Evolutionary conservation across 2,888 invertebrate species (phyloP).

Genomic region (Andrena praecox): DNA sequence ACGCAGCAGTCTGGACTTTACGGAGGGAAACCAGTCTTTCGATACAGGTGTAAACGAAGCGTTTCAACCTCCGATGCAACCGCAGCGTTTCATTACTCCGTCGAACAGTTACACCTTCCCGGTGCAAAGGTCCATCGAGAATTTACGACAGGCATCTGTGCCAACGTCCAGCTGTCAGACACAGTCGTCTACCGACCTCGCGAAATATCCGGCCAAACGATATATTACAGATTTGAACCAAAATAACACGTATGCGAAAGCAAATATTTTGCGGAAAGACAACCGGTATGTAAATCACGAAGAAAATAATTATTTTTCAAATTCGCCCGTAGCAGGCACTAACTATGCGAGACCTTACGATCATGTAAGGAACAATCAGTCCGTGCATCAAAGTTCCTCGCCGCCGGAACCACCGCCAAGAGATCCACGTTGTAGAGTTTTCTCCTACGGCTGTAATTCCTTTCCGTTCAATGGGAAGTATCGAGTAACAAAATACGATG

Average conservation of each 20-base stretch:
- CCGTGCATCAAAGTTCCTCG: conserved; percentile 70
- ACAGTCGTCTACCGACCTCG: conserved; percentile 41
- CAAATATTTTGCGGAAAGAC: conserved; percentile 19
- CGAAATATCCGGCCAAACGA: conserved; percentile 44
- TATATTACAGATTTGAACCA: conserved; percentile 72
- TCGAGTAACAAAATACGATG: conserved; percentile 25
- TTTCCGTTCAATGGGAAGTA: conserved; percentile 62
- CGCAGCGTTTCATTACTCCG: conserved; percentile 36
- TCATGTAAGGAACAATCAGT: conserved; percentile 21
- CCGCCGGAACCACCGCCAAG: conserved; percentile 94
- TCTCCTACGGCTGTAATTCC: conserved; percentile 62
- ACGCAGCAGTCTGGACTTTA: conserved; percentile 44
- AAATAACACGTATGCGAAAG: conserved; percentile 62
- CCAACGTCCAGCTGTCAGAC: conserved; percentile 38
- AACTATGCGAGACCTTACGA: conserved; percentile 46
- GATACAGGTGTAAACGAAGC: conserved; percentile 9
- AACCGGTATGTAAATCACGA: conserved; percentile 13
- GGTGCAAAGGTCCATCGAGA: conserved; percentile 52
- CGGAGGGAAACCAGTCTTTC: conserved; percentile 43
- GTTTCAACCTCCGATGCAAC: conserved; percentile 45
- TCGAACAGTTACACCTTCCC: conserved; percentile 57
- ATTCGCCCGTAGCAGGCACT: conserved; percentile 23
- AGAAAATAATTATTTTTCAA: conserved; percentile 20
- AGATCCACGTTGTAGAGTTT: conserved; percentile 87
- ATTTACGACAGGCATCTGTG: conserved; percentile 29